Base-by-base conservation (phyloP, 2,888 invertebrate genomes). In the Conomelus anceps region DNA sequence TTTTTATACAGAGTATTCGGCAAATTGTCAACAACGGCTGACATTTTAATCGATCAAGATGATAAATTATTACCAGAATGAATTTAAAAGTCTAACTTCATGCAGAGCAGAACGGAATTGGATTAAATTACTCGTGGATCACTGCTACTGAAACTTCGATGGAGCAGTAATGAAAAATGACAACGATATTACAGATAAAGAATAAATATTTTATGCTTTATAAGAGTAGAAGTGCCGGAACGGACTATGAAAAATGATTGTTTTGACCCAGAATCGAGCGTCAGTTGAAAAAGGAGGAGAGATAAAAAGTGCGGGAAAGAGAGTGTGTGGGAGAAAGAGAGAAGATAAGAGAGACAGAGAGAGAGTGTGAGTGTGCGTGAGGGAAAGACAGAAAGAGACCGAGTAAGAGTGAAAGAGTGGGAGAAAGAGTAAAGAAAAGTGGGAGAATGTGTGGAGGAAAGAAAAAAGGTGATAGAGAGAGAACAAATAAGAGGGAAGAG, bases 121-220 rank as follows among this genome's bases (percentile, higher is more conserved):
- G 34, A 34, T 34, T 34, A 34, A 34, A 34, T 34, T 34, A 34
- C 34, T 34, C 34, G 4, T 34, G 34, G 34, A 34, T 34, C 34
- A 34, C 34, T 34, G 34, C 34, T 34, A 34, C 34, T 34, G 34
- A 34, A 34, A 34, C 34, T 34, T 34, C 34, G 34, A 34, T 34
- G 34, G 34, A 34, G 34, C 34, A 34, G 34, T 34, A 34, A 34
- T 34, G 34, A 34, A 34, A 34, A 34, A 34, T 34, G 34, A 34
- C 34, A 34, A 34, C 34, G 34, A 34, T 34, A 34, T 34, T 34
- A 34, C 34, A 34, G 34, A 34, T 34, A 34, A 34, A 34, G 34
- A 85, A 85, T 85, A 86, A 86, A 86, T 86, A 86, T 86, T 86
- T 86, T 86, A 86, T 86, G 86, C 86, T 26, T n/a, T 86, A 86